Percentiles rank a stretch among this genome's conserved stretches.
phyloP scores from a whole-genome alignment of 2,797 vertebrate species.

The Myripristis murdjan region DNA sequence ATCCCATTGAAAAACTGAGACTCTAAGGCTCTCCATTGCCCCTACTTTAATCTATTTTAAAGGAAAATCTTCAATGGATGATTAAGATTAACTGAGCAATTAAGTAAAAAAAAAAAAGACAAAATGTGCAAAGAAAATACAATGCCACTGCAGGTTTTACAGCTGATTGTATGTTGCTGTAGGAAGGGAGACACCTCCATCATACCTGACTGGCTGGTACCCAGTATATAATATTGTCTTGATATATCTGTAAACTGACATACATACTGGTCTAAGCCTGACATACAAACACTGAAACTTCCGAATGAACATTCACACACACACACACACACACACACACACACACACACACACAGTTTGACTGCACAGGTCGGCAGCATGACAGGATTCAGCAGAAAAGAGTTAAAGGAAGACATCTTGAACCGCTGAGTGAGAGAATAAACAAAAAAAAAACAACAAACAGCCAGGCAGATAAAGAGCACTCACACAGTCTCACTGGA shows the following conservation, averaged over 20 bases:
- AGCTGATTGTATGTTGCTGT: no score
- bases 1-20: no score
- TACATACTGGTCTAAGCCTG: slow-evolving; percentile 14
- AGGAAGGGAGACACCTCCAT: no score
- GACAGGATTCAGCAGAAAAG: slow-evolving; percentile 30
- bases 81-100: no score
- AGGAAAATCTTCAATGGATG: no score
- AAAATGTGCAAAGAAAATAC: no score
- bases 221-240: neutral
- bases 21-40: no score
- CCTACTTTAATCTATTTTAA: no score
- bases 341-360: slow-evolving; percentile 10
- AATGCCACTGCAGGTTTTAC: no score
- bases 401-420: slow-evolving; percentile 8
- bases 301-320: neutral
- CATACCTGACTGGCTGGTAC: neutral
- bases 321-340: neutral
- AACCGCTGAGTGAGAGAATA: slow-evolving; percentile 13
- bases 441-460: slow-evolving; percentile 47
- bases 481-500: slow-evolving; percentile 46
- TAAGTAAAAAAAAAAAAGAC: no score
- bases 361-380: slow-evolving; percentile 2
- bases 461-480: slow-evolving; percentile 37
- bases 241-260: no score
- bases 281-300: slow-evolving; percentile 8